A percentile compares a stretch with the other conserved stretches of the same genome.
Evolutionary conservation across 2,888 invertebrate genomes (phyloP).

Genomic region (Phortica magna): DNA sequence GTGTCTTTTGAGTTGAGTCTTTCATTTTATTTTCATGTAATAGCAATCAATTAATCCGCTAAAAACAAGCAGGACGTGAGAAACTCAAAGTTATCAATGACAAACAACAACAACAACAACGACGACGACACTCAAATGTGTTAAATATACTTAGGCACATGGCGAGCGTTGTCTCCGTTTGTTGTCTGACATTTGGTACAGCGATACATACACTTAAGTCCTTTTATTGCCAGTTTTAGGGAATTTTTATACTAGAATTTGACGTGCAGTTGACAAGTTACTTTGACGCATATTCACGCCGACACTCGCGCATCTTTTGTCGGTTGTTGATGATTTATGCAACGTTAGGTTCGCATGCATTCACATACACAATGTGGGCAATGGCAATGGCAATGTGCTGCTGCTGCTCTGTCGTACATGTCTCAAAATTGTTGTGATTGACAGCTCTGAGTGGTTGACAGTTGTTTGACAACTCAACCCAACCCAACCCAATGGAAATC

Average conservation of each 20-base stretch:
- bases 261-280: constrained; percentile 74
- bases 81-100: constrained; percentile 63
- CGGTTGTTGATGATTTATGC: constrained; percentile 68
- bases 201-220: constrained; percentile 63
- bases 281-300: constrained; percentile 66
- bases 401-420: constrained; percentile 42
- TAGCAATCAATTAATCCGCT: constrained; percentile 63
- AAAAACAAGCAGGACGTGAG: constrained; percentile 77
- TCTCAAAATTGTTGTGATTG: constrained; percentile 72
- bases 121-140: constrained; percentile 44
- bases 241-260: constrained; percentile 63
- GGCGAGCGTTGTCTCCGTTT: constrained; percentile 46
- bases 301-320: constrained; percentile 50
- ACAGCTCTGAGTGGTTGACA: constrained; percentile 77
- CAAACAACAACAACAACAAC: constrained; percentile 33
- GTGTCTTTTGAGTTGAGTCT: constrained; percentile 7
- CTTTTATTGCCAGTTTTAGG: constrained; percentile 58
- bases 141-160: constrained; percentile 42
- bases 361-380: constrained; percentile 14
- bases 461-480: constrained; percentile 75
- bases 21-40: constrained; percentile 44
- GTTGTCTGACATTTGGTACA: constrained; percentile 40
- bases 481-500: constrained; percentile 32
- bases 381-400: too few species aligned
- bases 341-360: constrained; percentile 45